Percentiles rank a stretch among this genome's conserved stretches.
phyloP scores from a whole-genome alignment of 2,888 invertebrate species.

The Bhutanitis thaidina region DNA sequence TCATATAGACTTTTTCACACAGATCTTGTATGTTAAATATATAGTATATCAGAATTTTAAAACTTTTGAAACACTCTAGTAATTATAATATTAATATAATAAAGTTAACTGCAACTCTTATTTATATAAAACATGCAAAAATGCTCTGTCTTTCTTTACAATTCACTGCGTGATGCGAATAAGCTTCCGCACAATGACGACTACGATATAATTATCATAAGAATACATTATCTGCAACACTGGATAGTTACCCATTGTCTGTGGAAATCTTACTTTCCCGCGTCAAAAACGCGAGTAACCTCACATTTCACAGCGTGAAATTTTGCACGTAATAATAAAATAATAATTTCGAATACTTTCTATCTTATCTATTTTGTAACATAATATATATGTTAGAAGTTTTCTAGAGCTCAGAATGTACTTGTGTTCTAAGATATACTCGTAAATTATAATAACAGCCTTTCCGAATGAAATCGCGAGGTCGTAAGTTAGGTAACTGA shows the following conservation, averaged over 20 bases:
- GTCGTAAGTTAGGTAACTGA: conserved; percentile 58
- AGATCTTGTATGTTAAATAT: too few relatives aligned
- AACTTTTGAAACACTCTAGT: too few relatives aligned
- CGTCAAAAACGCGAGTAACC: conserved; percentile 10
- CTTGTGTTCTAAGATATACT: background rate
- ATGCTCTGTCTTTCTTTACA: too few relatives aligned
- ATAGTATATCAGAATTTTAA: too few relatives aligned
- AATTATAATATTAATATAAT: too few relatives aligned
- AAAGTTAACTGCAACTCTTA: too few relatives aligned
- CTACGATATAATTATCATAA: conserved; percentile 17
- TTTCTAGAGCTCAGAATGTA: background rate
- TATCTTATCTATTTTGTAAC: background rate
- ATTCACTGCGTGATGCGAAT: conserved; percentile 15
- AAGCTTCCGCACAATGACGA: conserved; percentile 18
- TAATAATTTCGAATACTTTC: background rate
- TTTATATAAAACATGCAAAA: too few relatives aligned
- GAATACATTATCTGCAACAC: conserved; percentile 20
- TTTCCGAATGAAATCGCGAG: conserved; percentile 37
- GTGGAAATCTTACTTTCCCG: conserved; percentile 21
- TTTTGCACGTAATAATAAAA: background rate
- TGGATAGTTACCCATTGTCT: conserved; percentile 19
- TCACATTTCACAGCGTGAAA: conserved; percentile 1
- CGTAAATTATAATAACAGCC: conserved; percentile 2
- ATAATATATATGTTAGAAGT: background rate
- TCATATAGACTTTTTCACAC: too few relatives aligned